Evolutionary conservation across 2,888 invertebrate genomes (phyloP), one percentile per base, ranked within the genome.

Genomic region (Didymodactylos carnosus): DNA sequence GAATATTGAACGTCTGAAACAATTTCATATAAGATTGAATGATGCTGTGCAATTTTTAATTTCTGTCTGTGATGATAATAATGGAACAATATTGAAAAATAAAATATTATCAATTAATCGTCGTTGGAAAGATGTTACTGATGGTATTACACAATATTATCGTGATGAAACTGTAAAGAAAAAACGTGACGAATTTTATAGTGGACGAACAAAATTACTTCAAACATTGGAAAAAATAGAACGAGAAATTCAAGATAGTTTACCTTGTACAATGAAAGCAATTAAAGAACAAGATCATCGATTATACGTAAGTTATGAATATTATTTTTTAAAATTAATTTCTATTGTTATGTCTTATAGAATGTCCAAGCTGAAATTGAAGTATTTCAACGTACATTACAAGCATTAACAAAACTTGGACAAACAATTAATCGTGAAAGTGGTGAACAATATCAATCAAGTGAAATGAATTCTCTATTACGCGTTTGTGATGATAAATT

Each of bases 51-150:
- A 74, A 53, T 71, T 51, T 74, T 39, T 74, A 19, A 29, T 74
- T 13, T 71, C 71, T n/a, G 71, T 74, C 16, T 53, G 74, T 39
- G 74, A 74, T 39, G 25, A 51, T 39, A 40, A 39, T 19, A 74
- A 29, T n/a, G 29, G 25, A 23, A 46, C 43, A 14, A 29, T 39
- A 49, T 46, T 74, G 23, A 49, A 53, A 29, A 53, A 74, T 13
- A 46, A 72, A 35, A 39, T 72, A 7, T 39, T 62, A 10, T 72
- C 19, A 13, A 62, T 74, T 3, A 74, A 74, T 49, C 71, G 71
- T 23, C 23, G 41, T 19, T 74, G 74, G 74, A 74, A 71, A 43
- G 71, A 74, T 40, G 71, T 71, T n/a, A 53, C 39, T 23, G 39
- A 49, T 25, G 40, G n/a, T 27, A 71, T 71, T 27, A 40, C 53